Conservation (phyloP, 2,797 vertebrate genomes). For the Notolabrus celidotus region DNA sequence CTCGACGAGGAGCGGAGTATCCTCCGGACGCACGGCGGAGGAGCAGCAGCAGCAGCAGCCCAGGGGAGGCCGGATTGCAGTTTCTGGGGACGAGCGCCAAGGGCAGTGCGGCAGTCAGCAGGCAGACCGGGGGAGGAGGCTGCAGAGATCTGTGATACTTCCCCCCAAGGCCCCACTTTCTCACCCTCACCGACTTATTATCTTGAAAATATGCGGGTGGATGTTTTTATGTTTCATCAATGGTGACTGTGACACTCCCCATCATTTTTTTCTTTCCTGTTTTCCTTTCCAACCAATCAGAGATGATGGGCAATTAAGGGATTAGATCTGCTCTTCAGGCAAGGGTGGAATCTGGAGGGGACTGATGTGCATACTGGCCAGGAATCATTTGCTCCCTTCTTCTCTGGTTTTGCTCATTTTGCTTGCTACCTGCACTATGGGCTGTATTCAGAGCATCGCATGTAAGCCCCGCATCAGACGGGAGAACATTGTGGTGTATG, state of each 20-base stretch:
- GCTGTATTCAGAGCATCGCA: conserved; percentile 97
- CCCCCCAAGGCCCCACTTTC: conserved; percentile 59
- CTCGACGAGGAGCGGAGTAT: conserved; percentile 72
- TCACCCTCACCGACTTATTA: conserved; percentile 54
- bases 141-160: conserved; percentile 79
- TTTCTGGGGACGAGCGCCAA: conserved; percentile 87
- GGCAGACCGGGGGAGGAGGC: conserved; percentile 83
- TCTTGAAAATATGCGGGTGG: conserved; percentile 60
- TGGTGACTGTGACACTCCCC: conserved; percentile 63
- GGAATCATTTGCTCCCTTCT: conserved; percentile 76
- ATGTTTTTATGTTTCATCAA: conserved; percentile 53
- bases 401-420: conserved; percentile 83
- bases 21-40: conserved; percentile 72
- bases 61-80: conserved; percentile 82
- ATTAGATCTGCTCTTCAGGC: conserved; percentile 74
- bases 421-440: conserved; percentile 88
- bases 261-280: conserved; percentile 14
- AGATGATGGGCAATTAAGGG: conserved; percentile 72
- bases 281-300: conserved; percentile 51
- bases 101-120: conserved; percentile 87
- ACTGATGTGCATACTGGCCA: conserved; percentile 85
- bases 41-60: conserved; percentile 68
- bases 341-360: conserved; percentile 78
- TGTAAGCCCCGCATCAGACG: conserved; percentile 97
- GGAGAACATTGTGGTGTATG: conserved; percentile 98